Evolutionary conservation across 2,113 vertebrate species (phyloP).

Genomic region (Ameiurus melas): DNA sequence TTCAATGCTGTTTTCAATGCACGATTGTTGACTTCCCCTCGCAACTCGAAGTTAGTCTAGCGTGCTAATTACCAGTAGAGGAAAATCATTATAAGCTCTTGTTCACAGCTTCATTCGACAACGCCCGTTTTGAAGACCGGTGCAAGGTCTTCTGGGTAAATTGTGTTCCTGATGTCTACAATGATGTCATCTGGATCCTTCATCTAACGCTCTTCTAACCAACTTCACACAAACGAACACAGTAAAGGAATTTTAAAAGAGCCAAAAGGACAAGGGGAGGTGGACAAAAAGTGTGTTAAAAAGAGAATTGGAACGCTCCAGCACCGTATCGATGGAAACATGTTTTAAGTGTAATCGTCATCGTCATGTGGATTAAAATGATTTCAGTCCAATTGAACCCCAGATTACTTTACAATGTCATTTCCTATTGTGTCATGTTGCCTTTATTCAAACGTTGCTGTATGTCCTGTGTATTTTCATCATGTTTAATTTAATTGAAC

Average conservation of each 20-base stretch:
- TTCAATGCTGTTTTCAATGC: slow-evolving; percentile 37
- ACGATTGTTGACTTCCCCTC: slow-evolving; percentile 12
- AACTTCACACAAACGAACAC: not conserved
- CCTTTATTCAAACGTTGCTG: slow-evolving; percentile 69
- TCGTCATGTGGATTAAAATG: slow-evolving; percentile 59
- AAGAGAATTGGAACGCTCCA: not conserved
- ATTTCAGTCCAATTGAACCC: slow-evolving; percentile 70
- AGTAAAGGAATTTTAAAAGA: not conserved
- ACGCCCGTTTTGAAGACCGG: not conserved
- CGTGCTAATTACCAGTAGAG: not conserved
- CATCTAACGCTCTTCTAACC: not conserved
- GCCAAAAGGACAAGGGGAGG: not conserved
- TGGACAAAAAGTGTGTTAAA: not conserved
- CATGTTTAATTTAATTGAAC: not conserved
- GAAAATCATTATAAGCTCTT: not conserved
- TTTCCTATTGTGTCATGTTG: slow-evolving; percentile 66
- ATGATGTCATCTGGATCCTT: not conserved
- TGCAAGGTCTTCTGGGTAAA: not conserved
- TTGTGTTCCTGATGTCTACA: not conserved
- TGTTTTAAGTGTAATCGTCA: not conserved
- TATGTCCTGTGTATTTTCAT: slow-evolving; percentile 29
- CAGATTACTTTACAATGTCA: slow-evolving; percentile 55
- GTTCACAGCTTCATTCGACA: not conserved
- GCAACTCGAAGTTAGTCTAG: not conserved
- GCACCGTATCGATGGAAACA: not conserved